A percentile compares a stretch with the other conserved stretches of the same genome.
These are phyloP conservation scores for Alloscopus bannaensis DNA, from an alignment of 2,888 invertebrate species.

Conservation along the genomic window DNA sequence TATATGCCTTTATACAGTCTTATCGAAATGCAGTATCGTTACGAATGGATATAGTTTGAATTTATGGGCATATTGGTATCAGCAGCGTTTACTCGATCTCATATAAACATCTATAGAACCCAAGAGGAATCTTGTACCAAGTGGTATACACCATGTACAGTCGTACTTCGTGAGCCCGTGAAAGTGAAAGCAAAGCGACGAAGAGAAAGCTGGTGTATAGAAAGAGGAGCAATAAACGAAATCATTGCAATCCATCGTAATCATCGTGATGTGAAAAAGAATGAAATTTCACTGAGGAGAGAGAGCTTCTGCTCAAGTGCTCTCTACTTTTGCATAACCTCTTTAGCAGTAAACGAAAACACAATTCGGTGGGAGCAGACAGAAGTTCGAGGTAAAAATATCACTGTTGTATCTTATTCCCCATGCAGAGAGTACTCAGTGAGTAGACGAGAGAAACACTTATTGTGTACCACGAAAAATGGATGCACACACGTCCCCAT, in stretches of 20 bases:
- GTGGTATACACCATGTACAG: neutral
- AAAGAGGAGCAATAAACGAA: constrained; percentile 13
- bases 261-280: constrained; percentile 4
- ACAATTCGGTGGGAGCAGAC: too few species aligned
- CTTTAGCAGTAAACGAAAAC: neutral
- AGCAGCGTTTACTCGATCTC: too few species aligned
- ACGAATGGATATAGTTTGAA: too few species aligned
- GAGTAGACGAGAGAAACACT: neutral
- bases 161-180: neutral
- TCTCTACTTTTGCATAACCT: neutral
- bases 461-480: neutral
- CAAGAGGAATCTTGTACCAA: too few species aligned
- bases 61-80: too few species aligned
- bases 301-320: neutral
- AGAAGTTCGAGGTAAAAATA: too few species aligned
- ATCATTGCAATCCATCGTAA: constrained; percentile 8
- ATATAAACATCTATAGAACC: too few species aligned
- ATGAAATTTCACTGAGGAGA: neutral
- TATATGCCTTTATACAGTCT: too few species aligned
- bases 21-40: too few species aligned
- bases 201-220: too few species aligned
- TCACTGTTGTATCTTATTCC: too few species aligned
- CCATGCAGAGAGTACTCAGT: too few species aligned
- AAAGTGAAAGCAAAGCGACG: neutral
- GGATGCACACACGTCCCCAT: neutral